Evolutionary conservation across 1,140 invertebrate genomes (phyloP).

Genomic region (Stegodyphus dumicola): DNA sequence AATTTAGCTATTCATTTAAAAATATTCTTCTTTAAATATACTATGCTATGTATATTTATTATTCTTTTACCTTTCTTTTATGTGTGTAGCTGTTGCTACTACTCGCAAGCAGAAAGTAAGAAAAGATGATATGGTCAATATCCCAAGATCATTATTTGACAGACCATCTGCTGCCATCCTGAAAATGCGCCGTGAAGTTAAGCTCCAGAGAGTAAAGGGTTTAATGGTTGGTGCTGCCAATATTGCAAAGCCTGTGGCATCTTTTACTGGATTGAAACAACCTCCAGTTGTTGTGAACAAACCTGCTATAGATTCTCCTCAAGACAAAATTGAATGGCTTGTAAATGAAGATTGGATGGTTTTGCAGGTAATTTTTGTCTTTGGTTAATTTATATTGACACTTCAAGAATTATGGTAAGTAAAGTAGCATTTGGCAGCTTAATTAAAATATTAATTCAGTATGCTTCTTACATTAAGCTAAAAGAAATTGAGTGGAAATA

Average conservation of each 20-base stretch:
- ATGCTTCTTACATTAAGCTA: too few relatives aligned
- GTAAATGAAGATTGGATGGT: constrained; percentile 90
- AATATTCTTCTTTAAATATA: too few relatives aligned
- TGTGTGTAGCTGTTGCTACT: constrained; percentile 62
- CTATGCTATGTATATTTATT: too few relatives aligned
- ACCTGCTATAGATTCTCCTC: constrained; percentile 72
- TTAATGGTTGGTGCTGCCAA: constrained; percentile 38
- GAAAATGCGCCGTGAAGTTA: constrained; percentile 81
- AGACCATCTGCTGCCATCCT: constrained; percentile 81
- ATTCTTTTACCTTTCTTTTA: neutral
- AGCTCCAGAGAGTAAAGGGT: constrained; percentile 76
- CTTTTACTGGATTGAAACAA: constrained; percentile 50
- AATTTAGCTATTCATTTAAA: too few relatives aligned
- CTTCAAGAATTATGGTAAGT: too few relatives aligned
- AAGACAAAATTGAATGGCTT: constrained; percentile 82
- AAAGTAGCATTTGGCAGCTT: too few relatives aligned
- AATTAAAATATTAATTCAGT: too few relatives aligned
- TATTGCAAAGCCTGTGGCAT: constrained; percentile 68
- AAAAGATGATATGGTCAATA: constrained; percentile 80
- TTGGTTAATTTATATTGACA: too few relatives aligned
- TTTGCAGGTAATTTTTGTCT: constrained; percentile 71
- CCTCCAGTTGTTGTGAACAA: constrained; percentile 69
- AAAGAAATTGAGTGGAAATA: too few relatives aligned
- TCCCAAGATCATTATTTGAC: constrained; percentile 89
- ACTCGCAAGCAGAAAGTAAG: constrained; percentile 71